These are phyloP conservation scores for Arctocebus calabarensis DNA, from an alignment of 2,797 vertebrate species.

Conservation along the genomic window DNA sequence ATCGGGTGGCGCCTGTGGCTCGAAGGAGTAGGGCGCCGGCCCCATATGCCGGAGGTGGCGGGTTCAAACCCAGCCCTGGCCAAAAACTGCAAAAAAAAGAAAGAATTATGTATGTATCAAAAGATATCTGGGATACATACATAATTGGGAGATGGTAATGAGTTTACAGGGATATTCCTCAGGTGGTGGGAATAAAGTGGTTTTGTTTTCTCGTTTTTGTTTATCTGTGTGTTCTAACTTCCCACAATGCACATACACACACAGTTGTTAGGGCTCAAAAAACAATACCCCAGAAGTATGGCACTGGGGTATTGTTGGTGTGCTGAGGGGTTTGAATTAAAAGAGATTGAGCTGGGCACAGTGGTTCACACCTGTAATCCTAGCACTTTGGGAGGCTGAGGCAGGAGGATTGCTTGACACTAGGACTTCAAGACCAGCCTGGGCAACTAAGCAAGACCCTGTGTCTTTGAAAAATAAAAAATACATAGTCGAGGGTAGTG, in stretches of 20 bases:
- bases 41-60: too few species aligned
- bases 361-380: neutral
- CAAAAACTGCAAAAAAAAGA: too few species aligned
- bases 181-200: neutral
- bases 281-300: neutral
- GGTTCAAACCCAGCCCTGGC: too few species aligned
- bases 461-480: neutral
- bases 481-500: neutral
- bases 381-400: neutral
- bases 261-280: neutral
- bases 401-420: neutral
- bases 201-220: neutral
- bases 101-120: neutral
- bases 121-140: neutral
- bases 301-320: neutral
- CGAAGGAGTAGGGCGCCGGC: too few species aligned
- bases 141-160: neutral
- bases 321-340: neutral
- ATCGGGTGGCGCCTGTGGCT: too few species aligned
- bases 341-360: neutral
- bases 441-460: neutral
- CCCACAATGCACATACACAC: accelerated
- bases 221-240: neutral
- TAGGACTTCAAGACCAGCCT: neutral
- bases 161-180: neutral